Evolutionary conservation across 2,113 vertebrate genomes (phyloP).

Genomic region (Diadophis punctatus): DNA sequence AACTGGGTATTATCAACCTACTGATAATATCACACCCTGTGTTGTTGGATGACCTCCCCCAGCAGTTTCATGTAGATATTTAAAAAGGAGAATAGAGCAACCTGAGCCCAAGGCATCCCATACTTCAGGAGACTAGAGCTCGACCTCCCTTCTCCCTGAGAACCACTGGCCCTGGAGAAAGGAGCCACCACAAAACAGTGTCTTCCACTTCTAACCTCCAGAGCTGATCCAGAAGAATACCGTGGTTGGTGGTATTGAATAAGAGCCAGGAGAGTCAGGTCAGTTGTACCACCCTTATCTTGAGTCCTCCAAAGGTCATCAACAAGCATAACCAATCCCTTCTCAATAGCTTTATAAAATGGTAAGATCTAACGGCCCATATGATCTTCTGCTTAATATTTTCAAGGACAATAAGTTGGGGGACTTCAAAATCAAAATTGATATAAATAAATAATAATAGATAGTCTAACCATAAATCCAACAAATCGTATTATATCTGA

Average conservation of each 20-base stretch:
- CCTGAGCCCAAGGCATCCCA: background rate
- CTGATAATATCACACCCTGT: background rate
- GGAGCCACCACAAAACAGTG: background rate
- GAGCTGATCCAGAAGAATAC: background rate
- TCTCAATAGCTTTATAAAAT: background rate
- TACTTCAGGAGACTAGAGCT: background rate
- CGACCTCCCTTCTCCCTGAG: background rate
- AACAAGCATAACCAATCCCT: background rate
- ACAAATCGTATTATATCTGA: background rate
- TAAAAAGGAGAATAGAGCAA: background rate
- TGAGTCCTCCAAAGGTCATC: background rate
- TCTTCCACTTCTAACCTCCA: background rate
- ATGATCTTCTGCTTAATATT: background rate
- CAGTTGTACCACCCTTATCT: background rate
- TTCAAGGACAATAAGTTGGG: background rate
- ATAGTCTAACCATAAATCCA: background rate
- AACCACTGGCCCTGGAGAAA: background rate
- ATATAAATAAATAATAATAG: background rate
- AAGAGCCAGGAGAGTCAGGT: background rate
- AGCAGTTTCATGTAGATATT: background rate
- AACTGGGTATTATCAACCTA: background rate
- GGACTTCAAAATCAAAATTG: background rate
- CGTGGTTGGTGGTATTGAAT: background rate
- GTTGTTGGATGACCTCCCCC: background rate
- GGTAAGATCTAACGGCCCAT: background rate